Evolutionary conservation across 2,888 invertebrate species (phyloP).

Genomic region (Xiphydria camelus): DNA sequence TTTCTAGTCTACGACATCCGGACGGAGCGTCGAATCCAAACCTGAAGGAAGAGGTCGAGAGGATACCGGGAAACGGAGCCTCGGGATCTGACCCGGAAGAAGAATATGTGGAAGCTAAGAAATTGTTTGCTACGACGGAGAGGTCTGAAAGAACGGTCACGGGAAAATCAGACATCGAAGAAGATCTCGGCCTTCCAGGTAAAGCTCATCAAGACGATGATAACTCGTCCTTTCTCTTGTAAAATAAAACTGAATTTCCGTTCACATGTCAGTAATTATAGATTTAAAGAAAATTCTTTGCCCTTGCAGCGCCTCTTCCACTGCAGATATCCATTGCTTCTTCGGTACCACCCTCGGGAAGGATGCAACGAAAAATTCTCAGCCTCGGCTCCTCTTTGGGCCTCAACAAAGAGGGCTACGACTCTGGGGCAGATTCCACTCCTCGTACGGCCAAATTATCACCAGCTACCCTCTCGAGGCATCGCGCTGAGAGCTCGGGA

Average conservation of each 20-base stretch:
- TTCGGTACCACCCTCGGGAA: conserved; percentile 66
- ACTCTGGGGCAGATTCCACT: conserved; percentile 83
- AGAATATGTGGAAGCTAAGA: conserved; percentile 57
- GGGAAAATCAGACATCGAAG: conserved; percentile 56
- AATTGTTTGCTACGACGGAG: conserved; percentile 47
- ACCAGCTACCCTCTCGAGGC: conserved; percentile 73
- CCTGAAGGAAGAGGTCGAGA: conserved; percentile 69
- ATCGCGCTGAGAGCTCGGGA: conserved; percentile 80
- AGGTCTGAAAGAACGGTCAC: conserved; percentile 53
- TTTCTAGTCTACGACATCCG: conserved; percentile 79
- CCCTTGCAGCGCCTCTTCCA: conserved; percentile 39
- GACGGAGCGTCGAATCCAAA: conserved; percentile 94
- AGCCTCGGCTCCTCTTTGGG: conserved; percentile 69
- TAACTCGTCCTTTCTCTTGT: too few species aligned
- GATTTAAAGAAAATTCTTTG: too few species aligned
- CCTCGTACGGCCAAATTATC: conserved; percentile 82
- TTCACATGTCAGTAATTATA: too few species aligned
- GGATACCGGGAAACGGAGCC: conserved; percentile 67
- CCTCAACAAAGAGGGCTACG: conserved; percentile 75
- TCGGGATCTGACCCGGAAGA: conserved; percentile 65
- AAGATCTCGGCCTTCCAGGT: conserved; percentile 49
- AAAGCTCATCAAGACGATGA: too few species aligned
- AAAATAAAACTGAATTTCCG: too few species aligned
- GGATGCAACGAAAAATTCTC: conserved; percentile 66
- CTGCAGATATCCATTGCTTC: conserved; percentile 58